Percentiles rank a stretch among this genome's conserved stretches.
Evolutionary conservation across 2,888 invertebrate species (phyloP).

Genomic region (Rotaria socialis): DNA sequence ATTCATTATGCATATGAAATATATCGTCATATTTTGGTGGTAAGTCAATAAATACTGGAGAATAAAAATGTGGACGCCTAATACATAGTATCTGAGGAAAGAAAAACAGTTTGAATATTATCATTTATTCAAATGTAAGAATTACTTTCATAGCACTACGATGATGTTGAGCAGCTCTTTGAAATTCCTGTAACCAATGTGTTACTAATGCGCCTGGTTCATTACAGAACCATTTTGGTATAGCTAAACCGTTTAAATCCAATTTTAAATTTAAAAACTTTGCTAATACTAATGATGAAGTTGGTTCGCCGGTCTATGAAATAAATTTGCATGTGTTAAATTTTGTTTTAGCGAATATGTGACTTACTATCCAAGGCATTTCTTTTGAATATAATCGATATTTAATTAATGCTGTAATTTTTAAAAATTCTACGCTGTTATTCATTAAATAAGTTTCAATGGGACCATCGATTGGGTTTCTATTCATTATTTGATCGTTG

Average conservation of each 20-base stretch:
- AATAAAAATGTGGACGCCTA: background rate
- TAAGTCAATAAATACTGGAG: background rate
- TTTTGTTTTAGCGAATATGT: too few relatives aligned
- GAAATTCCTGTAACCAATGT: background rate
- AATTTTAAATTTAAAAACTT: background rate
- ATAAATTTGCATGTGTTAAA: background rate
- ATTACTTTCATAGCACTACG: background rate
- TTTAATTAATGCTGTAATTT: background rate
- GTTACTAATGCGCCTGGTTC: background rate
- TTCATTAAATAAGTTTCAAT: background rate
- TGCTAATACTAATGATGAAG: background rate
- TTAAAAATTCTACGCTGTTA: background rate
- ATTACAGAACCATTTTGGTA: background rate
- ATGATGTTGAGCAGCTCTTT: background rate
- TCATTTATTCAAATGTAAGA: background rate
- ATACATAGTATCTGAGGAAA: background rate
- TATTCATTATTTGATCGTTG: background rate
- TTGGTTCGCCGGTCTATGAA: background rate
- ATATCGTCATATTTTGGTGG: background rate
- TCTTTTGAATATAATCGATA: constrained; percentile 29
- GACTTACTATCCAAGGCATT: constrained; percentile 30
- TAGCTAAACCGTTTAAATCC: background rate
- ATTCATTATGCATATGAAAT: background rate
- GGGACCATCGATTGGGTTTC: background rate
- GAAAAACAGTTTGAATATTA: background rate